phyloP scores from a whole-genome alignment of 2,113 vertebrate genomes.

The Gallinago paraguaiae region DNA sequence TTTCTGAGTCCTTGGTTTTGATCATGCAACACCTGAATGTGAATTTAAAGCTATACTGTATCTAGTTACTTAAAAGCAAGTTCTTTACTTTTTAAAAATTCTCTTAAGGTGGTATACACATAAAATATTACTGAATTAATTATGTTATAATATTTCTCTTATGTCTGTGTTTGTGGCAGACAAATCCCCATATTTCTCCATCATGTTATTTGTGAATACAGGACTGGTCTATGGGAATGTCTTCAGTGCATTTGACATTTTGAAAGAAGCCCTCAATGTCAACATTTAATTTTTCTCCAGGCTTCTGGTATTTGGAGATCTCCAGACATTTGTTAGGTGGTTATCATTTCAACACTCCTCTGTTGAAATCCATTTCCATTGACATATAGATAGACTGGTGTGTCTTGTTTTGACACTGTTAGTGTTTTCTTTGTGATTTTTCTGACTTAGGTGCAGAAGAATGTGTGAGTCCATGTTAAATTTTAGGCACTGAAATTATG shows the following conservation, averaged over 20 bases:
- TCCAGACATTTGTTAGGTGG: not conserved
- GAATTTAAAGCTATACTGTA: not conserved
- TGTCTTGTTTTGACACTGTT: not conserved
- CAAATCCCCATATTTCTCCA: not conserved
- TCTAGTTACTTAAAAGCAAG: not conserved
- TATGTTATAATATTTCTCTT: not conserved
- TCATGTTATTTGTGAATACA: not conserved
- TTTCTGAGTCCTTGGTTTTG: not conserved
- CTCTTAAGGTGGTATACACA: not conserved
- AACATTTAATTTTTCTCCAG: not conserved
- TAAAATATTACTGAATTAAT: not conserved
- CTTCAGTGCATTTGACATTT: not conserved
- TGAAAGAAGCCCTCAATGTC: not conserved
- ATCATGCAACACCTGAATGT: not conserved
- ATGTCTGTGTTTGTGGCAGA: not conserved
- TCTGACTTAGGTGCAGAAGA: not conserved
- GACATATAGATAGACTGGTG: not conserved
- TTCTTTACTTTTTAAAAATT: not conserved
- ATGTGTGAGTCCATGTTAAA: not conserved
- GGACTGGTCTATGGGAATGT: not conserved
- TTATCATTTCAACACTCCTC: not conserved
- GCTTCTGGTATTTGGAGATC: not conserved
- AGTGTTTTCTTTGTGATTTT: not conserved
- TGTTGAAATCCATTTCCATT: not conserved
- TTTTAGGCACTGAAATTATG: not conserved